Base-by-base conservation (phyloP, 1,140 invertebrate genomes). In the Calliopsis andreniformis region DNA sequence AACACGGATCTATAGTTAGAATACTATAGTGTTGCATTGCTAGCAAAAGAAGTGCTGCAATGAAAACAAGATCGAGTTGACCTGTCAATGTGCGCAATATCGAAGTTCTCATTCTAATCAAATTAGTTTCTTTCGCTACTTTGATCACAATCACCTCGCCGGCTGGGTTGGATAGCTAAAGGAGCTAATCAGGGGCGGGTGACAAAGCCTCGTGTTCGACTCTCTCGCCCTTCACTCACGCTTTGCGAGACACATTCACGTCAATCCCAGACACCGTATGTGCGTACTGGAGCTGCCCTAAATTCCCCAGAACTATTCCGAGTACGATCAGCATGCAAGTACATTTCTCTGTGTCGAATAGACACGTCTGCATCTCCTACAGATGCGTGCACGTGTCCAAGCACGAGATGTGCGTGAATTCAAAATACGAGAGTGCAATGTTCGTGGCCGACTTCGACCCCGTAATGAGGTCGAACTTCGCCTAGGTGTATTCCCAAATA, bases 201-300 rank as follows among this genome's bases (percentile, higher is more conserved):
- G 67, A 59, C 73, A 73, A 63, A 73, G 63, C 62, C 39, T 53
- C 47, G 63, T 20, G 53, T 47, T 62, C 67, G 49, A 39, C 58
- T 58, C 70, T 76, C 59, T 32, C 20, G 30, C 75, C 49, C 53
- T 58, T 82, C 76, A 51, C 49, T 84, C 66, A 83, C 82, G 68
- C 68, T 84, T 73, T 75, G 78, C 61, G 75, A 32, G 66, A 81
- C 79, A 75, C 79, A 81, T 84, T 84, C 66, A 84, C 49, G 75
- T 84, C 83, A 84, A 78, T 81, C 35, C 63, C 75, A 84, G 71
- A 39, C 79, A 53, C 56, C 55, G 61, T 72, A 55, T 66, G 80
- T 70, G 79, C 80, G 76, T 77, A 55, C 12, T 55, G 66, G 49
- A 62, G 35, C 59, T 66, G 67, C 68, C 53, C 76, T 43, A 62